phyloP scores from a whole-genome alignment of 2,113 vertebrate genomes.

The Cochlearius cochlearius region DNA sequence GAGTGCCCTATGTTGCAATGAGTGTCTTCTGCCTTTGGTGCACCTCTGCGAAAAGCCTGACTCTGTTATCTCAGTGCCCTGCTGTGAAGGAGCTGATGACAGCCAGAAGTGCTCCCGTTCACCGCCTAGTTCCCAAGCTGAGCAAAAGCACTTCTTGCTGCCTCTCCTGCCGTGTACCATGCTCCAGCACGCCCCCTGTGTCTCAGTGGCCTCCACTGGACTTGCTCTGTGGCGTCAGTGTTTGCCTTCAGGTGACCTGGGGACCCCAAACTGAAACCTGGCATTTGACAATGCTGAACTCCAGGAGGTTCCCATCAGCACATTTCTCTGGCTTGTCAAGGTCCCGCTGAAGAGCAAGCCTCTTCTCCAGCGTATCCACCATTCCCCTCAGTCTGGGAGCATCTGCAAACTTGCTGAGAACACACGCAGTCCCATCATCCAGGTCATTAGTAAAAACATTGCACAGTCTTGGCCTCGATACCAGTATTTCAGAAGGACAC shows the following conservation, averaged over 20 bases:
- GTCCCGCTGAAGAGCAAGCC: background rate
- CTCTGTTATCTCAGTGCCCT: background rate
- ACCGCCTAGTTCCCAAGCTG: background rate
- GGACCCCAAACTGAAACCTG: background rate
- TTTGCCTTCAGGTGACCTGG: background rate
- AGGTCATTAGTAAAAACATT: background rate
- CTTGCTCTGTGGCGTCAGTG: background rate
- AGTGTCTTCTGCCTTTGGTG: background rate
- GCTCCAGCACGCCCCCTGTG: background rate
- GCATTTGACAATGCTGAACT: background rate
- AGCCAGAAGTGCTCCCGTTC: background rate
- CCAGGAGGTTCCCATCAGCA: background rate
- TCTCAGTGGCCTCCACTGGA: background rate
- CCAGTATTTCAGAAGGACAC: background rate
- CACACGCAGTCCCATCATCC: background rate
- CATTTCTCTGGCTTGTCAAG: background rate
- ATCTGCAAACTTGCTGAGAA: background rate
- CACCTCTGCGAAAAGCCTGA: background rate
- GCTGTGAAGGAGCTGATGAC: background rate
- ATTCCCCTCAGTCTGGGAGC: background rate
- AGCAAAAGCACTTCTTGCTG: background rate
- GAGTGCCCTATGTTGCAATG: background rate
- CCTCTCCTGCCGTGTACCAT: background rate
- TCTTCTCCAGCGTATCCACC: background rate
- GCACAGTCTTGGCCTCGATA: background rate